Evolutionary conservation across 2,113 vertebrate genomes (phyloP).

Genomic region (Mixornis gularis): DNA sequence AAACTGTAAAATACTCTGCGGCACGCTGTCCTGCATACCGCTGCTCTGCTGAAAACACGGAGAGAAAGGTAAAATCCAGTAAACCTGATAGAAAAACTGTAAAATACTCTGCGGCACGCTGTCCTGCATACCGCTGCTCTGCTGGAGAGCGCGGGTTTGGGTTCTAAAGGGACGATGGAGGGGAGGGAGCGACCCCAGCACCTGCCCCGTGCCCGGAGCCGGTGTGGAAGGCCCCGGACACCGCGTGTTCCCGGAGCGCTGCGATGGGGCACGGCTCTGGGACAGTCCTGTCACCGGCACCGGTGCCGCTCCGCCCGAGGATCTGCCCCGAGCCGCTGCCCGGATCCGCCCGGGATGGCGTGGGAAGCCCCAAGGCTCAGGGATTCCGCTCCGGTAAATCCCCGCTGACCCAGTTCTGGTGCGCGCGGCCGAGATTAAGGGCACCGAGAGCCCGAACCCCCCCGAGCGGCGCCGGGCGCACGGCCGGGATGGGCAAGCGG

Average conservation of each 20-base stretch:
- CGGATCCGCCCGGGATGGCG: background rate
- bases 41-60: background rate
- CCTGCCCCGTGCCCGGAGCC: rapidly evolving
- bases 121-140: rapidly evolving
- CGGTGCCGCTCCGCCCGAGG: rapidly evolving
- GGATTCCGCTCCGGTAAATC: background rate
- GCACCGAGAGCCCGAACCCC: background rate
- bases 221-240: rapidly evolving
- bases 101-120: rapidly evolving
- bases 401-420: background rate
- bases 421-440: background rate
- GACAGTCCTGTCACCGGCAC: rapidly evolving
- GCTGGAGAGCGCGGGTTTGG: rapidly evolving
- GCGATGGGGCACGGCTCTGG: background rate
- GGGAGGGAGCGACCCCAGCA: rapidly evolving
- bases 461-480: background rate
- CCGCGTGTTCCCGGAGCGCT: background rate
- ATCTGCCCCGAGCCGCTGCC: background rate
- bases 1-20: rapidly evolving
- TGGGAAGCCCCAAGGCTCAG: background rate
- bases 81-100: rapidly evolving
- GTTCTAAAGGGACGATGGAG: rapidly evolving
- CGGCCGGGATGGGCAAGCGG: background rate
- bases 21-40: rapidly evolving
- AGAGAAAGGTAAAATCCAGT: background rate